Conservation (phyloP, 2,888 invertebrate species). For the Bombylius major region DNA sequence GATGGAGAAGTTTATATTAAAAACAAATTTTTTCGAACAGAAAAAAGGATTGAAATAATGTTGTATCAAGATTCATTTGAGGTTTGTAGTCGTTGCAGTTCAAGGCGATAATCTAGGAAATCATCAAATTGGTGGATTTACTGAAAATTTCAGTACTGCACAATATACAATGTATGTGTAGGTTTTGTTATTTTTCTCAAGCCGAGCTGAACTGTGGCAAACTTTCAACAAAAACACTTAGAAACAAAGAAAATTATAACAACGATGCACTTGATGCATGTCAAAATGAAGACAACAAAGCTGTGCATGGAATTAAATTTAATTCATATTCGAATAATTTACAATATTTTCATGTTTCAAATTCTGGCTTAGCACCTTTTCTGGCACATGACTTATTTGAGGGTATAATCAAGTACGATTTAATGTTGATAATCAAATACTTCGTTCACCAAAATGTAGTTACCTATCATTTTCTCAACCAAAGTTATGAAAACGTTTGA, state of each 20-base stretch:
- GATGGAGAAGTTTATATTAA: not conserved
- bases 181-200: not conserved
- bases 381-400: conserved; percentile 4
- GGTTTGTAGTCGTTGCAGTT: conserved; percentile 8
- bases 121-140: conserved; percentile 13
- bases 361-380: conserved; percentile 4
- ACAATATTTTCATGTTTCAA: conserved; percentile 4
- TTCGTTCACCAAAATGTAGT: conserved; percentile 4
- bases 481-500: conserved; percentile 4
- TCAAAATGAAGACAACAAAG: not conserved
- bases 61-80: conserved; percentile 10
- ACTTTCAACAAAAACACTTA: no score
- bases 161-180: conserved; percentile 5
- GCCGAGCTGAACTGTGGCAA: no score
- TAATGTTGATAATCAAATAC: not conserved
- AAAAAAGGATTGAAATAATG: not conserved
- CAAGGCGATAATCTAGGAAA: conserved; percentile 13
- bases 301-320: not conserved
- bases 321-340: conserved; percentile 4
- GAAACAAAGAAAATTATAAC: no score
- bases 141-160: conserved; percentile 10
- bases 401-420: not conserved
- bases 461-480: conserved; percentile 6
- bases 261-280: not conserved
- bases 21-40: not conserved